Evolutionary conservation across 1,140 invertebrate genomes (phyloP), one percentile per base, ranked within the genome.

Genomic region (Drosophila sproati): DNA sequence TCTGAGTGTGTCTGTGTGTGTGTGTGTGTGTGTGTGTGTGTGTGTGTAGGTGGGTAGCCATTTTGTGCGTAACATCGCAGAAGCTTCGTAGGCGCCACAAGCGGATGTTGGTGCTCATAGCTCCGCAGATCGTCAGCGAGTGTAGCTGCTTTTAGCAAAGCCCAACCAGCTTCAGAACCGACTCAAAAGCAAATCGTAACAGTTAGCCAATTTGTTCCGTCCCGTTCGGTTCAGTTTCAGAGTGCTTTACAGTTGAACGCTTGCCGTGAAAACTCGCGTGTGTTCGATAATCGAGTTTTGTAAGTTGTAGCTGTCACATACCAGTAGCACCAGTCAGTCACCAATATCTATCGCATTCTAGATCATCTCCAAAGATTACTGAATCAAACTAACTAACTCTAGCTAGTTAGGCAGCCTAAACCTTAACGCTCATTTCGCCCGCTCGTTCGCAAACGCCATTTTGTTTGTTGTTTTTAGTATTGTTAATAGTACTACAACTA

Each of bases 71-170:
- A 39, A 62, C 56, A 72, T 50, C 34, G 62, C 60, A 43, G n/a
- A 82, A 90, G 87, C 91, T 91, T 92, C 85, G 81, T 92, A 91
- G 91, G 83, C 72, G 68, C 70, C 83, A 68, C 61, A 73, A 43
- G 48, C 73, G 75, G 74, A 72, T 78, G 69, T 77, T 89, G 69
- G 47, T 77, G 56, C 74, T 89, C 92, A 92, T 82, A 92, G 92
- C 87, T 90, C 75, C 89, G 83, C 80, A 91, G 91, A 92, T 83
- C 91, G 92, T 91, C 92, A 92, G 85, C 91, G 92, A 92, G 92
- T 92, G 76, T 80, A 92, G 91, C 87, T 91, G 91, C 76, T 64
- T 75, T 81, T 74, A 39, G 62, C 51, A 43, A n/a, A 59, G 47
- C 68, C 28, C 20, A 51, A 50, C 7, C 35, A 37, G 20, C 56